phyloP scores from a whole-genome alignment of 2,113 vertebrate species.

The Eulemur rufifrons region DNA sequence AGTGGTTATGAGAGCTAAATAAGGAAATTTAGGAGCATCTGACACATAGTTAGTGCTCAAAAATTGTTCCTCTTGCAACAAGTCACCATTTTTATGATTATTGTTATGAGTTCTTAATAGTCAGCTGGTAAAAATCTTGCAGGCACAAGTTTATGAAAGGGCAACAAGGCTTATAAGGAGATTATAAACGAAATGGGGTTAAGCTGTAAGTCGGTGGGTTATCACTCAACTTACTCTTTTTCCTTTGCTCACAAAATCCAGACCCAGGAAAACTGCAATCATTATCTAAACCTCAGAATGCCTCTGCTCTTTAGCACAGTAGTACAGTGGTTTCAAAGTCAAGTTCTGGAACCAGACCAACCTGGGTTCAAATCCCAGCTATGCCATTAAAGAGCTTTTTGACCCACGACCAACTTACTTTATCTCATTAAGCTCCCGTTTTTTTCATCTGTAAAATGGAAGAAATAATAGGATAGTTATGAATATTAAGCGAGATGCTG shows the following conservation, averaged over 20 bases:
- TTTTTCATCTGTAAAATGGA: neutral
- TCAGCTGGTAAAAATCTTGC: neutral
- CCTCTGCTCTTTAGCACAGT: neutral
- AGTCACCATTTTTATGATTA: neutral
- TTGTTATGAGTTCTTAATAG: neutral
- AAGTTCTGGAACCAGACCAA: neutral
- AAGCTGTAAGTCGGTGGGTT: neutral
- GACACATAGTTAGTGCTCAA: neutral
- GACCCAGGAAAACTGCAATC: neutral
- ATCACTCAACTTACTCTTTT: neutral
- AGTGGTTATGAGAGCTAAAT: neutral
- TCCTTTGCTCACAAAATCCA: constrained; percentile 25
- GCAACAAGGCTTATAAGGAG: neutral
- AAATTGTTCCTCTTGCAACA: neutral
- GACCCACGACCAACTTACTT: neutral
- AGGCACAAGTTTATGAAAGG: neutral
- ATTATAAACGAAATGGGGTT: neutral
- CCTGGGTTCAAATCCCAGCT: neutral
- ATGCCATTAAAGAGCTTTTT: neutral
- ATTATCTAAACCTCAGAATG: neutral
- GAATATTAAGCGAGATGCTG: neutral
- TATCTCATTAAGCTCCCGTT: neutral
- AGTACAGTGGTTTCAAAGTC: neutral
- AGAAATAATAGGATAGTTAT: neutral
- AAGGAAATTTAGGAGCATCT: neutral